Percentiles rank a stretch among this genome's conserved stretches.
phyloP scores from a whole-genome alignment of 2,888 invertebrate species.

The Alcis repandata region DNA sequence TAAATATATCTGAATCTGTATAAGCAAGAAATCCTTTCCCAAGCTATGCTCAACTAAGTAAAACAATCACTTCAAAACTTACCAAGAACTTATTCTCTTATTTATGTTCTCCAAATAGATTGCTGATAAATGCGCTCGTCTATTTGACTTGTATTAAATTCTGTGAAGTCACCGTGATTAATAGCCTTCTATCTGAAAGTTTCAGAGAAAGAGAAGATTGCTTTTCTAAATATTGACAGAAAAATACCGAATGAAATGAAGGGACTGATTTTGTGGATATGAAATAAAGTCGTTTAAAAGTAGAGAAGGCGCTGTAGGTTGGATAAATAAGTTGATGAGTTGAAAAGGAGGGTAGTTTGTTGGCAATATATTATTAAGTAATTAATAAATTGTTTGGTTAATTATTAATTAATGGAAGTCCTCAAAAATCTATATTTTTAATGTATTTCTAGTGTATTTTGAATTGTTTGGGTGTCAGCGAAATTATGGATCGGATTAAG shows the following conservation, averaged over 20 bases:
- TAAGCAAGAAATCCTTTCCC: background rate
- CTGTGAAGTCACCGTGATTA: conserved; percentile 8
- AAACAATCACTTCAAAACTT: conserved; percentile 15
- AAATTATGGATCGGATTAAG: too few species aligned
- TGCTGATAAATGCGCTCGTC: conserved; percentile 12
- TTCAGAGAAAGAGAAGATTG: conserved; percentile 12
- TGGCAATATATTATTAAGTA: too few species aligned
- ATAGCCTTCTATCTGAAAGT: conserved; percentile 3
- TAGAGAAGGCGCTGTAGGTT: too few species aligned
- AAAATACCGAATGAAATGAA: background rate
- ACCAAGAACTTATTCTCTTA: conserved; percentile 12
- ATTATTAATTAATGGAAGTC: too few species aligned
- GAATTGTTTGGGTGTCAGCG: too few species aligned
- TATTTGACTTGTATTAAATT: conserved; percentile 24
- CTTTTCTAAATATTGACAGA: conserved; percentile 4
- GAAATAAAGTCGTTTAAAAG: too few species aligned
- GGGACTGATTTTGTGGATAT: background rate
- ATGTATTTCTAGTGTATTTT: too few species aligned
- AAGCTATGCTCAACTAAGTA: background rate
- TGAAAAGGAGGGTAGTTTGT: too few species aligned
- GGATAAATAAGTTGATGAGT: too few species aligned
- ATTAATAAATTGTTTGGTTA: too few species aligned
- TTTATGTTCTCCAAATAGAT: conserved; percentile 18
- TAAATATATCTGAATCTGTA: too few species aligned
- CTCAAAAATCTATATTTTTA: too few species aligned